These are phyloP conservation scores for Prenolepis imparis DNA, from an alignment of 2,888 invertebrate genomes.

Conservation along the genomic window DNA sequence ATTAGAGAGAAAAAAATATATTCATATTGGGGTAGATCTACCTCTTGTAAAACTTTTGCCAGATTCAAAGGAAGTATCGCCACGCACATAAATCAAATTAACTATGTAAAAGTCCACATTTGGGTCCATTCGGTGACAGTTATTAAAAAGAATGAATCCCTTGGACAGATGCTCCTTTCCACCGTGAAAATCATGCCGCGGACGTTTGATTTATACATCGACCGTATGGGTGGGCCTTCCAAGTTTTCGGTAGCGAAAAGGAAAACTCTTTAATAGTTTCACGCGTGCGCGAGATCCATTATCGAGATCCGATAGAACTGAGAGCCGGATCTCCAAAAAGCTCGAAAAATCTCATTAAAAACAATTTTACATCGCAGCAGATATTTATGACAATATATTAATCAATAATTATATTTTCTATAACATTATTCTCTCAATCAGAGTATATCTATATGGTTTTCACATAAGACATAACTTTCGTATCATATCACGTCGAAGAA, in stretches of 20 bases:
- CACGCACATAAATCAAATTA: slow-evolving; percentile 76
- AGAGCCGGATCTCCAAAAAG: slow-evolving; percentile 56
- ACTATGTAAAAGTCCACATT: slow-evolving; percentile 69
- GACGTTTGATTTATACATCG: slow-evolving; percentile 71
- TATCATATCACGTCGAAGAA: neutral
- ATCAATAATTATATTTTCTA: neutral
- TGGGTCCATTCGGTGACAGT: slow-evolving; percentile 65
- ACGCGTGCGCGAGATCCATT: slow-evolving; percentile 69
- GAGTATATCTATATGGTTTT: neutral
- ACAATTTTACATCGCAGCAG: slow-evolving; percentile 22
- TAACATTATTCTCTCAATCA: neutral
- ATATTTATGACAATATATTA: slow-evolving; percentile 11
- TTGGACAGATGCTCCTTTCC: slow-evolving; percentile 66
- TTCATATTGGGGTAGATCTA: neutral
- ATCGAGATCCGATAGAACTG: slow-evolving; percentile 67
- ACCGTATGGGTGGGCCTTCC: slow-evolving; percentile 74
- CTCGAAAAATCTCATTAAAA: slow-evolving; percentile 59
- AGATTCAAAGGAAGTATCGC: slow-evolving; percentile 38
- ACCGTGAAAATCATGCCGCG: slow-evolving; percentile 69
- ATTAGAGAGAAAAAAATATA: neutral
- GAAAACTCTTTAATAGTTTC: slow-evolving; percentile 74
- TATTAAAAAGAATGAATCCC: slow-evolving; percentile 72
- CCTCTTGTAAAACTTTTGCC: slow-evolving; percentile 38
- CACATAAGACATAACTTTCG: neutral
- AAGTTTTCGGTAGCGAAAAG: slow-evolving; percentile 68